These are phyloP conservation scores for Meloidogyne exigua DNA, from an alignment of 1,140 invertebrate genomes.

Conservation along the genomic window DNA sequence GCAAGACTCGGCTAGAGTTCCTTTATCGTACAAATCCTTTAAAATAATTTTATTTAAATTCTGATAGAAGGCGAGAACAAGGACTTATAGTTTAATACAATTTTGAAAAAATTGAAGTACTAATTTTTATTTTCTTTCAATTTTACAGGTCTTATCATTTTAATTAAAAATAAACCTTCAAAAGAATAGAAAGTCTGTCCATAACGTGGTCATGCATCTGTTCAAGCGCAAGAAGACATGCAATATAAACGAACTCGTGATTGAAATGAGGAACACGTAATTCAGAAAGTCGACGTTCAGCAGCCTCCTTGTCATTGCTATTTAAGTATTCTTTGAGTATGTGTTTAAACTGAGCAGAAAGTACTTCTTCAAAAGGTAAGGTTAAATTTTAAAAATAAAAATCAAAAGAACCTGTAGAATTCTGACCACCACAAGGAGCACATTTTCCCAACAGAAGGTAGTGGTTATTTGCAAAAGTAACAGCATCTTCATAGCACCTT, in stretches of 20 bases:
- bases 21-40: conserved; percentile 37
- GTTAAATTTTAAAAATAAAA: neutral
- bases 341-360: conserved; percentile 42
- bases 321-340: conserved; percentile 39
- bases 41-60: conserved; percentile 15
- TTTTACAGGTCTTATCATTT: too few species aligned
- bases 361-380: conserved; percentile 31
- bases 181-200: conserved; percentile 28
- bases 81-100: too few species aligned
- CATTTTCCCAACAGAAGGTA: conserved; percentile 26
- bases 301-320: conserved; percentile 41
- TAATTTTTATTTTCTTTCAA: too few species aligned
- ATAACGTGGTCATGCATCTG: conserved; percentile 49
- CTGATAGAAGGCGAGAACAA: neutral
- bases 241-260: conserved; percentile 48
- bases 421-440: conserved; percentile 32
- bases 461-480: conserved; percentile 36
- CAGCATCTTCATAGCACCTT: conserved; percentile 31
- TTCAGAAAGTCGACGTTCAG: conserved; percentile 33
- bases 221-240: conserved; percentile 43
- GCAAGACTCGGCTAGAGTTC: conserved; percentile 39
- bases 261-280: conserved; percentile 45
- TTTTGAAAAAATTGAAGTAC: too few species aligned
- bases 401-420: conserved; percentile 15
- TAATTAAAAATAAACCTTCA: conserved; percentile 38